phyloP scores from a whole-genome alignment of 2,797 vertebrate species.

The Myripristis jacobus region DNA sequence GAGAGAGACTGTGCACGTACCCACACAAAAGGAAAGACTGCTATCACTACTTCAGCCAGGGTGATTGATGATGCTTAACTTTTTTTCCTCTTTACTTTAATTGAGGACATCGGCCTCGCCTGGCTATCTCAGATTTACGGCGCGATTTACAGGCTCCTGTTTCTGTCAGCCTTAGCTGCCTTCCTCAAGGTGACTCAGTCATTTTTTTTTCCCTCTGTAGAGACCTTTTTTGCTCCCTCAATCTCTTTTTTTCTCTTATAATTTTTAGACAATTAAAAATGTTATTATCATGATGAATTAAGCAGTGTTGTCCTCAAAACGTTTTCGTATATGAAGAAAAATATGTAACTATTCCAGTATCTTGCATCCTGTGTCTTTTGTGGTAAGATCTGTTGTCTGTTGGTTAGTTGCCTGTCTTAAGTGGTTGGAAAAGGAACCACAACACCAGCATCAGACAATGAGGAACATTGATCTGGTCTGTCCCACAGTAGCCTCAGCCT shows the following conservation, averaged over 20 bases:
- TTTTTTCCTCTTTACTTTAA: conserved; percentile 41
- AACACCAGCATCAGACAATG: conserved; percentile 43
- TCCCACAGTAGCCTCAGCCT: conserved; percentile 44
- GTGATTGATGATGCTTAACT: conserved; percentile 25
- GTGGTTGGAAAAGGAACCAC: conserved; percentile 19
- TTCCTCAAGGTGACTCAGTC: conserved; percentile 51
- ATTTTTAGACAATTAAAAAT: neutral
- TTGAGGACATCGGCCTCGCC: conserved; percentile 29
- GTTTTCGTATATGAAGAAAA: neutral
- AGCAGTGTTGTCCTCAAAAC: neutral
- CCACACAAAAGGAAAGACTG: neutral
- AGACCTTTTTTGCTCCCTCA: conserved; percentile 1
- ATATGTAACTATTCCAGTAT: neutral
- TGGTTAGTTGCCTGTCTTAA: conserved; percentile 11
- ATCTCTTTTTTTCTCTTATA: neutral
- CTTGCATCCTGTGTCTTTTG: neutral
- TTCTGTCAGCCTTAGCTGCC: conserved; percentile 34
- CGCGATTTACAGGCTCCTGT: conserved; percentile 60
- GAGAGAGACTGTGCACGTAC: conserved; percentile 8
- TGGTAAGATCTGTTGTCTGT: neutral
- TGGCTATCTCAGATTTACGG: conserved; percentile 54
- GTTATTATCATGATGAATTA: no score
- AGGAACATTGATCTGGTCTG: conserved; percentile 67
- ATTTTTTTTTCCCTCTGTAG: conserved; percentile 8
- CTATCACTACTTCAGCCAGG: conserved; percentile 11